Conservation (phyloP, 2,888 invertebrate genomes). For the Noctua janthina region DNA sequence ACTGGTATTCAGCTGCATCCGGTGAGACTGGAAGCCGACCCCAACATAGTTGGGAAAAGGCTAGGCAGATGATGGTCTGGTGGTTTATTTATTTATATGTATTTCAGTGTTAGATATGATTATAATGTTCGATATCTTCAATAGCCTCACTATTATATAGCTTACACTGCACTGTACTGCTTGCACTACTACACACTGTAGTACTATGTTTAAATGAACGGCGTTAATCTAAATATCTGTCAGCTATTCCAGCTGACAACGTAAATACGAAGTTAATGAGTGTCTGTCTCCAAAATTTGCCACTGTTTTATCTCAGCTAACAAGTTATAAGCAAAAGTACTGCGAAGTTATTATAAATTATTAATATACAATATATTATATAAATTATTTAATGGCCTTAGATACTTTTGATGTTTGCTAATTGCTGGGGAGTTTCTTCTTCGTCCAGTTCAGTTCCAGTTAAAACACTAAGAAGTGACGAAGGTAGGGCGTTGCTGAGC, state of each 20-base stretch:
- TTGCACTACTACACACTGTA: not conserved
- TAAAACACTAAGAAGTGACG: not conserved
- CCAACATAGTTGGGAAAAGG: not conserved
- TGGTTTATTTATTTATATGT: not conserved
- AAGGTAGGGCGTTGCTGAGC: not conserved
- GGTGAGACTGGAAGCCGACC: not conserved
- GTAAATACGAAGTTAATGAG: not conserved
- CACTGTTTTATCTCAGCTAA: not conserved
- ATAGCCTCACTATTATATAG: not conserved
- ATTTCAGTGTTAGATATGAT: not conserved
- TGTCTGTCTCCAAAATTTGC: not conserved
- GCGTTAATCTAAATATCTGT: not conserved
- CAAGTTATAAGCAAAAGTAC: not conserved
- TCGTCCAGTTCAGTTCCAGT: not conserved
- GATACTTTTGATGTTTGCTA: conserved; percentile 1
- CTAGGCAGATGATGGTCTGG: not conserved
- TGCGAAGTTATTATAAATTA: not conserved
- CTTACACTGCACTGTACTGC: too few species aligned
- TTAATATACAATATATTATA: too few species aligned
- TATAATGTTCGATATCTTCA: not conserved
- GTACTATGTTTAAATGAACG: not conserved
- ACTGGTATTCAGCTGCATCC: not conserved
- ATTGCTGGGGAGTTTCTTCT: not conserved
- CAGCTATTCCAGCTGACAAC: not conserved
- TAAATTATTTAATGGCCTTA: not conserved